A percentile compares a stretch with the other conserved stretches of the same genome.
Evolutionary conservation across 2,797 vertebrate genomes (phyloP).

Genomic region (Syngnathus rostellatus): DNA sequence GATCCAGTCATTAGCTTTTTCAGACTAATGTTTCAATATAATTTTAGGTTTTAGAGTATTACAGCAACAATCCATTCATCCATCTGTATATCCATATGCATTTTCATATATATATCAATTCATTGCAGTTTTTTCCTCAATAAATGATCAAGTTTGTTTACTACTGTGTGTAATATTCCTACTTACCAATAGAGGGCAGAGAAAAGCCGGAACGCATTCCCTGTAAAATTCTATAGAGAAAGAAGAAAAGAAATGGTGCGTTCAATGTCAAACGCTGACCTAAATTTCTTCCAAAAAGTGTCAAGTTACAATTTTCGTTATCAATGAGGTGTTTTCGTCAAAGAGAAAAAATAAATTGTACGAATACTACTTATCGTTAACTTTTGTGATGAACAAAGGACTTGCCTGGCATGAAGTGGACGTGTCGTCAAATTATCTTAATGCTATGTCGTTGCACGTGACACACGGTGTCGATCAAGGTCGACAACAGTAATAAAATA

Average conservation of each 20-base stretch:
- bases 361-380: background rate
- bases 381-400: background rate
- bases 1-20: background rate
- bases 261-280: background rate
- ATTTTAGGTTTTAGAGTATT: background rate
- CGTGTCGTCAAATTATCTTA: background rate
- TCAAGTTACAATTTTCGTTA: background rate
- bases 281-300: too few species aligned
- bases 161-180: background rate
- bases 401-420: background rate
- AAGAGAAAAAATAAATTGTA: background rate
- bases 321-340: background rate
- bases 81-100: background rate
- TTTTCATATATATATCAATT: background rate
- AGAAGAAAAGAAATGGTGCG: background rate
- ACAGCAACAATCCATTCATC: background rate
- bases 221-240: background rate
- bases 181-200: background rate
- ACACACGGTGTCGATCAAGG: background rate
- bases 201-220: too few species aligned
- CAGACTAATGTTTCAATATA: background rate
- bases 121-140: background rate
- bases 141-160: slow-evolving; percentile 1
- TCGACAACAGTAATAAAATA: background rate
- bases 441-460: background rate